Conservation (phyloP, 2,888 invertebrate genomes). For the Julus scandinavius region DNA sequence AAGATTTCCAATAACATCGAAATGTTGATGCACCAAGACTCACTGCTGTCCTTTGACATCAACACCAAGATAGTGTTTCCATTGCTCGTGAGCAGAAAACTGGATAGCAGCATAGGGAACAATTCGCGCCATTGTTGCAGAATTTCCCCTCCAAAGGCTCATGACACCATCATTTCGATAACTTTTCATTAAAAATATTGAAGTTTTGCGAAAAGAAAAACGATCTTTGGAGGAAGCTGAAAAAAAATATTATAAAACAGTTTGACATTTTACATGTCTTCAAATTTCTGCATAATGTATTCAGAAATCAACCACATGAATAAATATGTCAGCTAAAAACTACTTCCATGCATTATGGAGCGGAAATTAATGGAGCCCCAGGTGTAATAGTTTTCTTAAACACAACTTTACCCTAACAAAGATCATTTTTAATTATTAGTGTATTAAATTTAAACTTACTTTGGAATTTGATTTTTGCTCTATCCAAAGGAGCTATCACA, state of each 20-base stretch:
- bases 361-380: neutral
- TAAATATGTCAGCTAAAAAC: slow-evolving; percentile 60
- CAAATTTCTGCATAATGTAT: no score
- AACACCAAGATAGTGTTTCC: slow-evolving; percentile 83
- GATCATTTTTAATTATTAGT: slow-evolving; percentile 9
- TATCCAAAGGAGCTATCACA: slow-evolving; percentile 94
- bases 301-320: no score
- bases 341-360: no score
- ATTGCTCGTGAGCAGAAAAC: slow-evolving; percentile 97
- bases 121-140: slow-evolving; percentile 97
- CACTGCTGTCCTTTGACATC: slow-evolving; percentile 65
- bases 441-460: slow-evolving; percentile 52
- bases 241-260: slow-evolving; percentile 61
- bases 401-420: neutral
- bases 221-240: neutral
- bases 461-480: slow-evolving; percentile 99
- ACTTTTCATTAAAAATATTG: slow-evolving; percentile 70
- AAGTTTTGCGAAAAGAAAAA: slow-evolving; percentile 68
- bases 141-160: slow-evolving; percentile 96
- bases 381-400: neutral
- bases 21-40: slow-evolving; percentile 48
- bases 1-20: slow-evolving; percentile 5
- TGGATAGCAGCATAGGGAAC: slow-evolving; percentile 98
- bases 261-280: no score
- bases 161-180: slow-evolving; percentile 81